A percentile compares a stretch with the other conserved stretches of the same genome.
Evolutionary conservation across 2,113 vertebrate species (phyloP).

Genomic region (Numida meleagris): DNA sequence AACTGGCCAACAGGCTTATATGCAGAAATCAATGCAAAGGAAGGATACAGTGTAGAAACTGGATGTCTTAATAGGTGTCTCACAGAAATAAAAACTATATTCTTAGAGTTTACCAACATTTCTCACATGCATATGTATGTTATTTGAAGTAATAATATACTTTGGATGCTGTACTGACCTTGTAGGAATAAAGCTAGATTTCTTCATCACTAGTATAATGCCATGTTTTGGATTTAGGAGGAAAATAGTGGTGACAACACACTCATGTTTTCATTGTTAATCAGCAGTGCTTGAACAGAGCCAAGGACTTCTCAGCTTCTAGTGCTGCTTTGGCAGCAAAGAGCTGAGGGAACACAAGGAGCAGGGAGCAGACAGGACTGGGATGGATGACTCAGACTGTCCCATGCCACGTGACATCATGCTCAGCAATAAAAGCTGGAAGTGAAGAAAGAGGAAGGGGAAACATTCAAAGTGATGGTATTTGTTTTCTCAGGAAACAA

Average conservation of each 20-base stretch:
- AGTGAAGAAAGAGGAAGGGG: neutral
- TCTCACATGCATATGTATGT: rapidly evolving
- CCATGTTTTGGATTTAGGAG: neutral
- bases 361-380: neutral
- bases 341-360: neutral
- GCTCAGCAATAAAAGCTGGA: neutral
- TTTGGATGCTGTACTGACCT: neutral
- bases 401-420: neutral
- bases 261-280: neutral
- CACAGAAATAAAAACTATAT: neutral
- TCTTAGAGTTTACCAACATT: neutral
- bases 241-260: neutral
- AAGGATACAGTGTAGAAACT: neutral
- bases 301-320: neutral
- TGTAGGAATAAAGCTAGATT: neutral
- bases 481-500: neutral
- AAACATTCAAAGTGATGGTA: neutral
- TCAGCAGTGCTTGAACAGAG: neutral
- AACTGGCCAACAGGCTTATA: neutral
- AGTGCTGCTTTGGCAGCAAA: neutral
- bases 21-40: neutral
- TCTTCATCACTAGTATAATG: neutral
- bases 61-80: no score
- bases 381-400: neutral
- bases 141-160: neutral